These are phyloP conservation scores for Coptodon rendalli DNA, from an alignment of 2,113 vertebrate species.

Conservation along the genomic window DNA sequence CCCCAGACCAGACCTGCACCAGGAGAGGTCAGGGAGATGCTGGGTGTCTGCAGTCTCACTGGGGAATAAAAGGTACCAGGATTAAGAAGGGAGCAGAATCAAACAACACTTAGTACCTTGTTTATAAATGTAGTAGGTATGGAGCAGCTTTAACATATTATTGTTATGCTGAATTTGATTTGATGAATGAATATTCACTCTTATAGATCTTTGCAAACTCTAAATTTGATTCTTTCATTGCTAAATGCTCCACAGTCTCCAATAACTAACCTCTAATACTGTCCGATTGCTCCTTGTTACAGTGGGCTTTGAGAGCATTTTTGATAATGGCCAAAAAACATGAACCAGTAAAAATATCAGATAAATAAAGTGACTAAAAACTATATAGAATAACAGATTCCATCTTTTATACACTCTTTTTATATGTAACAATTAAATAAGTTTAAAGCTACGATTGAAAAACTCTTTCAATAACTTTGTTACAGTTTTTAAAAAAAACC, in stretches of 20 bases:
- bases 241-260: fast-evolving
- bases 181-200: neutral
- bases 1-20: neutral
- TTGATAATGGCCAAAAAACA: neutral
- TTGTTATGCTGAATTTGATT: neutral
- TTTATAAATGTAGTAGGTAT: fast-evolving
- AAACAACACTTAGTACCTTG: neutral
- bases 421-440: neutral
- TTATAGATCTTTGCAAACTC: neutral
- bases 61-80: neutral
- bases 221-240: fast-evolving
- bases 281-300: fast-evolving
- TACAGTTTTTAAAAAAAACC: neutral
- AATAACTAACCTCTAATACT: fast-evolving
- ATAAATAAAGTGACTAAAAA: neutral
- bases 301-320: fast-evolving
- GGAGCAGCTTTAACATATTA: fast-evolving
- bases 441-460: fast-evolving
- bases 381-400: fast-evolving
- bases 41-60: neutral
- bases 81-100: fast-evolving
- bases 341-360: neutral
- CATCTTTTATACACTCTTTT: fast-evolving
- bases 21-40: neutral
- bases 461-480: neutral